phyloP scores from a whole-genome alignment of 2,797 vertebrate genomes.

The Takifugu rubripes region DNA sequence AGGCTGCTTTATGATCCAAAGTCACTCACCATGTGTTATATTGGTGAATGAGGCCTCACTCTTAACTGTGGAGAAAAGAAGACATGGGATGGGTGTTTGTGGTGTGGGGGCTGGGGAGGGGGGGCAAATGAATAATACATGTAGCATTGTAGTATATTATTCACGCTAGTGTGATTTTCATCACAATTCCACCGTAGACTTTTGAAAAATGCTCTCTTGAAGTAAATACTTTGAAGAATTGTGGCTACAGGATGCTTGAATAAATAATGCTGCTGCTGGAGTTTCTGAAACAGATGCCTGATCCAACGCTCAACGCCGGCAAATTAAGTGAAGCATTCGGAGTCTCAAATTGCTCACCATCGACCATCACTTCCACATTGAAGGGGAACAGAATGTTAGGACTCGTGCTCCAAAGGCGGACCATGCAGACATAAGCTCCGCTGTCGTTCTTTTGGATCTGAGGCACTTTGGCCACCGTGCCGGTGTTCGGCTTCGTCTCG shows the following conservation, averaged over 20 bases:
- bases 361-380: conserved; percentile 52
- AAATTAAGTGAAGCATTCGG: conserved; percentile 24
- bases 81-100: conserved; percentile 1
- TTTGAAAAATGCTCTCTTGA: conserved; percentile 48
- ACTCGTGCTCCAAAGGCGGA: conserved; percentile 40
- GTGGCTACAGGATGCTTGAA: conserved; percentile 52
- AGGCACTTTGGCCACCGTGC: conserved; percentile 67
- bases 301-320: conserved; percentile 38
- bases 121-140: conserved; percentile 63
- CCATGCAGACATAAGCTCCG: conserved; percentile 64
- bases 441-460: conserved; percentile 40
- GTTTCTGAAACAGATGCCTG: conserved; percentile 40
- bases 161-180: conserved; percentile 51
- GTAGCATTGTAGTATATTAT: conserved; percentile 47
- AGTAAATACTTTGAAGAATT: conserved; percentile 60
- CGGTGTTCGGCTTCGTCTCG: conserved; percentile 12
- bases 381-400: conserved; percentile 35
- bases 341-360: conserved; percentile 53
- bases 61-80: conserved; percentile 52
- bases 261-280: conserved; percentile 55
- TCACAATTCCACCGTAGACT: conserved; percentile 38
- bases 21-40: conserved; percentile 68
- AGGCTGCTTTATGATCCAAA: conserved; percentile 45
- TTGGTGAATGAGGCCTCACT: conserved; percentile 46
- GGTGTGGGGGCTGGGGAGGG: conserved; percentile 9